These are phyloP conservation scores for human DNA, from an alignment of 2,113 vertebrate genomes.

Conservation along the genomic window DNA sequence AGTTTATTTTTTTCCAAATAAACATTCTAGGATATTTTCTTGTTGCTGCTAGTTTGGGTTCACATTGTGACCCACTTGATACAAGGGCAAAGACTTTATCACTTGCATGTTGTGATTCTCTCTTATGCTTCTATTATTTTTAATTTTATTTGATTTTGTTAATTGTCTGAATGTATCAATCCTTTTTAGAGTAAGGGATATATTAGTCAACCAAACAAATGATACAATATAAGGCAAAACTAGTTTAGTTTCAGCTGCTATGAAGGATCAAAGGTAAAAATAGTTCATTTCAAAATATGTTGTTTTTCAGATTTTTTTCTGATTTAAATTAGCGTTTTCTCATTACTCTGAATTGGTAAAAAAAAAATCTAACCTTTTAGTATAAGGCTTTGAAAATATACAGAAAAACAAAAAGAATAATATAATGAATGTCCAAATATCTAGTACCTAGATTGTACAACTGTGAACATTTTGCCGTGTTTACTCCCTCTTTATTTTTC, in stretches of 20 bases:
- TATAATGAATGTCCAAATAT: not conserved
- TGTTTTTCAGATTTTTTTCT: not conserved
- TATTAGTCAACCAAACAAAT: not conserved
- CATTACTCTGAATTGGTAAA: not conserved
- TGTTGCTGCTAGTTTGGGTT: not conserved
- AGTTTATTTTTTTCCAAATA: not conserved
- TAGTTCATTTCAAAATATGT: not conserved
- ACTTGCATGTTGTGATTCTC: not conserved
- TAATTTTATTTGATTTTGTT: conserved; percentile 14
- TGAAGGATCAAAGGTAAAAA: not conserved
- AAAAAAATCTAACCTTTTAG: not conserved
- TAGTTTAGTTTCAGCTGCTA: not conserved
- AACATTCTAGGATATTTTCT: not conserved
- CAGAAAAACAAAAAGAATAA: not conserved
- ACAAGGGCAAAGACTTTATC: not conserved
- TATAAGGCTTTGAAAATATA: not conserved
- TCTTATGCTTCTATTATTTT: conserved; percentile 13
- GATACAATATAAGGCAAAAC: conserved; percentile 5
- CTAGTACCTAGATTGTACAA: not conserved
- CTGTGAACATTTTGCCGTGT: not conserved
- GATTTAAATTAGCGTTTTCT: not conserved
- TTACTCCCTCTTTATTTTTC: not conserved
- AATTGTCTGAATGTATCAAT: not conserved
- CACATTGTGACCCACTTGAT: not conserved
- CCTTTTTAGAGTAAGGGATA: not conserved